These are phyloP conservation scores for Pseudocheirus occidentalis DNA, from an alignment of 2,797 vertebrate genomes.

Conservation along the genomic window DNA sequence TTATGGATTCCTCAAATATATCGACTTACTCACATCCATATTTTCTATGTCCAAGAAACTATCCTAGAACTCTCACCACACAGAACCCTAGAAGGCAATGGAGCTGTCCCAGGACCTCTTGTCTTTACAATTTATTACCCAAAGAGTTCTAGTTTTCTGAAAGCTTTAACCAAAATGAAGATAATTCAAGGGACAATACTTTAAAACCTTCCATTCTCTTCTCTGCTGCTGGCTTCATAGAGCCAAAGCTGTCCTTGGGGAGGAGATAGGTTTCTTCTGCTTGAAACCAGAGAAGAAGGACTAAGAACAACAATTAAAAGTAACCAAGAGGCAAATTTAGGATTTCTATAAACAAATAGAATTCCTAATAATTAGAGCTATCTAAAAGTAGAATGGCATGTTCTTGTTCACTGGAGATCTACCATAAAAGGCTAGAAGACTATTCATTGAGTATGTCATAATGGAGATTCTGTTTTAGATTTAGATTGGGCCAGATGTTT, in stretches of 20 bases:
- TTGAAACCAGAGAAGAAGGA: neutral
- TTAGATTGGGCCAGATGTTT: neutral
- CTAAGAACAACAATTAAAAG: neutral
- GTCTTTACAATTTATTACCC: neutral
- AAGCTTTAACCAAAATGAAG: neutral
- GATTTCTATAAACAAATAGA: neutral
- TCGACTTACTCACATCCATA: neutral
- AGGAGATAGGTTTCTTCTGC: neutral
- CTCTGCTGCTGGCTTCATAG: neutral
- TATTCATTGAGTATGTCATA: neutral
- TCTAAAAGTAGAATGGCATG: neutral
- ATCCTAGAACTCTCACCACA: neutral
- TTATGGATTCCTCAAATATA: neutral
- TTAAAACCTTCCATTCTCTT: neutral
- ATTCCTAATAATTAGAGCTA: neutral
- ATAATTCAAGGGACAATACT: neutral
- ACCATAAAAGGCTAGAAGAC: neutral
- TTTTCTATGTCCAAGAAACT: neutral
- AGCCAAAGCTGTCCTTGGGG: neutral
- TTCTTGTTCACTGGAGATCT: neutral
- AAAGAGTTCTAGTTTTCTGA: neutral
- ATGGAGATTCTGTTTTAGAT: neutral
- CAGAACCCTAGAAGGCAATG: neutral
- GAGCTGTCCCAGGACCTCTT: neutral
- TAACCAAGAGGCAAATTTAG: neutral